Evolutionary conservation across 1,140 invertebrate genomes (phyloP).

Genomic region (Macrobrachium rosenbergii): DNA sequence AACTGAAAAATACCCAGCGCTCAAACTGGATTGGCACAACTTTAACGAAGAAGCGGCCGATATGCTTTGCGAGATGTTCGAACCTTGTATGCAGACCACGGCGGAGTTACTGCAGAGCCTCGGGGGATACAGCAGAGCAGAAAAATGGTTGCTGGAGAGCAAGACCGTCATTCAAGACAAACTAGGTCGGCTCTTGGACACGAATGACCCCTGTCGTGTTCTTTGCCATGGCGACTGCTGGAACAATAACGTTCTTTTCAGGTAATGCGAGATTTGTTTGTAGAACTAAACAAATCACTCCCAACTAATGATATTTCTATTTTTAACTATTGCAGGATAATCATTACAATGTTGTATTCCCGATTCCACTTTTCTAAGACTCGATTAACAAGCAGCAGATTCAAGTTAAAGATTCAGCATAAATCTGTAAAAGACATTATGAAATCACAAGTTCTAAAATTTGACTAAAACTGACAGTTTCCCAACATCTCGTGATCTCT

Average conservation of each 20-base stretch:
- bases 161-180: not conserved
- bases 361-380: no score
- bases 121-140: not conserved
- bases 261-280: not conserved
- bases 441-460: no score
- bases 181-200: not conserved
- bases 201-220: not conserved
- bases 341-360: no score
- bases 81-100: not conserved
- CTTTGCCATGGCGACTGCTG: constrained; percentile 42
- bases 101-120: not conserved
- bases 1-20: not conserved
- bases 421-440: no score
- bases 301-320: no score
- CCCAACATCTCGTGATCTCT: no score
- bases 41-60: not conserved
- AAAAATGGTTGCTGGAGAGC: not conserved
- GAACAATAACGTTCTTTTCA: constrained; percentile 46
- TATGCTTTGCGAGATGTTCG: not conserved
- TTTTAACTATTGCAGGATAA: no score
- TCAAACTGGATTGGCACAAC: not conserved
- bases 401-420: no score
- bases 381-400: no score
- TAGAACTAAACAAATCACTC: no score
- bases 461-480: no score